phyloP scores from a whole-genome alignment of 2,888 invertebrate genomes.

The Nephrotoma guestfalica region DNA sequence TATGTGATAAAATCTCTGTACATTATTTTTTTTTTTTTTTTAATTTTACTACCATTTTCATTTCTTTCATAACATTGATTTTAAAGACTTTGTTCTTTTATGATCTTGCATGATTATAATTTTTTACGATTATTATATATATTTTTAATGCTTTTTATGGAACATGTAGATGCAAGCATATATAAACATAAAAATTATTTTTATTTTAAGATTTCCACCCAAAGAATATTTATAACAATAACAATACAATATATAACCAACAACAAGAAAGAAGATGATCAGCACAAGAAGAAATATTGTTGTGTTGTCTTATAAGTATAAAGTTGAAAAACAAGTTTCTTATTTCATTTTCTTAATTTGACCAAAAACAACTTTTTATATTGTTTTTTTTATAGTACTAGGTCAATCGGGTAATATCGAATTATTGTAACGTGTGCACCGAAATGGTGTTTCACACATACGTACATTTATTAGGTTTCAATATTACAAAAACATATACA shows the following conservation, averaged over 20 bases:
- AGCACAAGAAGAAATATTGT: neutral
- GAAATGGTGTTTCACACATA: neutral
- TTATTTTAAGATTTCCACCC: neutral
- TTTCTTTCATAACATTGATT: neutral
- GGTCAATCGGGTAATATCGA: neutral
- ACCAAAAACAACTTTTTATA: neutral
- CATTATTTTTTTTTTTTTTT: neutral
- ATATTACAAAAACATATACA: too few relatives aligned
- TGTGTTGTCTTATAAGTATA: neutral
- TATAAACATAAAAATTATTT: neutral
- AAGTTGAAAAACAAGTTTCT: neutral
- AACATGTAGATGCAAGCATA: neutral
- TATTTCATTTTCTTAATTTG: neutral
- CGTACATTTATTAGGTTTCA: neutral
- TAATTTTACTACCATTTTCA: neutral
- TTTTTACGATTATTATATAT: neutral
- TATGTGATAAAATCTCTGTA: neutral
- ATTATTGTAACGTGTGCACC: neutral
- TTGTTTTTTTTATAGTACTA: neutral
- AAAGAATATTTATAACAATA: neutral
- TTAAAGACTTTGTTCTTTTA: neutral
- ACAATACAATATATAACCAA: neutral
- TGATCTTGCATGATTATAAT: neutral
- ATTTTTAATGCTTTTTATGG: neutral
- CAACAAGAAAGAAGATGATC: neutral